phyloP scores from a whole-genome alignment of 2,797 vertebrate species.

The Sylvilagus floridanus region DNA sequence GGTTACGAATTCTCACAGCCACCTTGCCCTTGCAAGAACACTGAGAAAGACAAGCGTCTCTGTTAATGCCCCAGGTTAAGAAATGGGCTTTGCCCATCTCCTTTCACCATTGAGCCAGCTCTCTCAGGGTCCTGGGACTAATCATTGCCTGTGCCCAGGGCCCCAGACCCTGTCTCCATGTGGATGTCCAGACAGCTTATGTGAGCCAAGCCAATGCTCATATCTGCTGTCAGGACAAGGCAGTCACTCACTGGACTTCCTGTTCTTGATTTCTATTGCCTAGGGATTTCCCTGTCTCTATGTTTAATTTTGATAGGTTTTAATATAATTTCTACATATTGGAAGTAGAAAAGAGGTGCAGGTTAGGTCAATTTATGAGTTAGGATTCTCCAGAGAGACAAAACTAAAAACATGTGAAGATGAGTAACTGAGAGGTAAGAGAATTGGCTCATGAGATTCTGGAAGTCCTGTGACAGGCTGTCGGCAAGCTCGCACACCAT shows the following conservation, averaged over 20 bases:
- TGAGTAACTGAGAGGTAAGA: no score
- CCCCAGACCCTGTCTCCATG: background rate
- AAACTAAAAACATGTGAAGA: no score
- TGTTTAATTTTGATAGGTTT: background rate
- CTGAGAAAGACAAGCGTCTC: background rate
- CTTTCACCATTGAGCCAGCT: background rate
- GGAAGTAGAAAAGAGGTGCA: background rate
- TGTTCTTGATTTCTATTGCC: conserved; percentile 24
- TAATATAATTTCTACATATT: background rate
- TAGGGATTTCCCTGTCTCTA: background rate
- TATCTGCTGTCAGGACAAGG: background rate
- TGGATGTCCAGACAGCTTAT: background rate
- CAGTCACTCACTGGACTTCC: background rate
- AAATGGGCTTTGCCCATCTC: background rate
- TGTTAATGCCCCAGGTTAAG: background rate
- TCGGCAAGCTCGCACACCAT: background rate
- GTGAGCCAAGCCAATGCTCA: background rate
- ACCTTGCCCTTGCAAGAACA: background rate
- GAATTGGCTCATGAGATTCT: no score
- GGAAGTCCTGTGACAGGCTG: background rate
- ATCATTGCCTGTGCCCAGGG: background rate
- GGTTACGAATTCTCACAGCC: background rate
- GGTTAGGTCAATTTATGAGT: background rate
- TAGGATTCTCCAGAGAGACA: background rate
- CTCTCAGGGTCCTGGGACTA: background rate